These are phyloP conservation scores for Sycophila texana DNA, from an alignment of 2,888 invertebrate species.

Conservation along the genomic window DNA sequence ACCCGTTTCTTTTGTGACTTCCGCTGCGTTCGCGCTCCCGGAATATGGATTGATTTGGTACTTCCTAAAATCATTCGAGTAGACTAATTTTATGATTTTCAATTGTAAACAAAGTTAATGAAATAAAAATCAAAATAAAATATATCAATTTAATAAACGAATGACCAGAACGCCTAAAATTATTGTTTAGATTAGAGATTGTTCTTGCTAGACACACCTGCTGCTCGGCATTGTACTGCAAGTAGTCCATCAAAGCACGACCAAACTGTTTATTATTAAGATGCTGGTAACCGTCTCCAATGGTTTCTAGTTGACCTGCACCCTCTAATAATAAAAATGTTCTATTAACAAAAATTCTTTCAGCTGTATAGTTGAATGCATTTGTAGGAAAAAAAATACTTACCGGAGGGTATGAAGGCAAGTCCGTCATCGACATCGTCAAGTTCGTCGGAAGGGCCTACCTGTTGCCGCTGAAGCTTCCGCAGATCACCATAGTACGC, in stretches of 20 bases:
- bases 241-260: conserved; percentile 66
- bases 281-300: conserved; percentile 74
- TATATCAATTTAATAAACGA: no score
- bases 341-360: no score
- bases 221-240: conserved; percentile 63
- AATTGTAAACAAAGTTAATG: no score
- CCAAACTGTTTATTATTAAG: conserved; percentile 66
- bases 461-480: conserved; percentile 62
- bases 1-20: conserved; percentile 55
- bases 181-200: not conserved
- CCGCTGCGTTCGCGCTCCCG: conserved; percentile 66
- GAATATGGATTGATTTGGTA: conserved; percentile 64
- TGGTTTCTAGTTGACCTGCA: conserved; percentile 74
- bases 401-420: conserved; percentile 52
- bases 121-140: no score
- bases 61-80: conserved; percentile 13
- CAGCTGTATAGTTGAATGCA: not conserved
- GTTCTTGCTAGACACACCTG: conserved; percentile 22
- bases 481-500: conserved; percentile 68
- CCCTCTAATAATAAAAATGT: conserved; percentile 37
- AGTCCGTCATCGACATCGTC: conserved; percentile 58
- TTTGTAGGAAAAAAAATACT: conserved; percentile 5
- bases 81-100: no score
- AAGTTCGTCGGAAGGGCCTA: conserved; percentile 57
- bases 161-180: not conserved